These are phyloP conservation scores for Nixonia krombeini DNA, from an alignment of 1,140 invertebrate genomes.

Conservation along the genomic window DNA sequence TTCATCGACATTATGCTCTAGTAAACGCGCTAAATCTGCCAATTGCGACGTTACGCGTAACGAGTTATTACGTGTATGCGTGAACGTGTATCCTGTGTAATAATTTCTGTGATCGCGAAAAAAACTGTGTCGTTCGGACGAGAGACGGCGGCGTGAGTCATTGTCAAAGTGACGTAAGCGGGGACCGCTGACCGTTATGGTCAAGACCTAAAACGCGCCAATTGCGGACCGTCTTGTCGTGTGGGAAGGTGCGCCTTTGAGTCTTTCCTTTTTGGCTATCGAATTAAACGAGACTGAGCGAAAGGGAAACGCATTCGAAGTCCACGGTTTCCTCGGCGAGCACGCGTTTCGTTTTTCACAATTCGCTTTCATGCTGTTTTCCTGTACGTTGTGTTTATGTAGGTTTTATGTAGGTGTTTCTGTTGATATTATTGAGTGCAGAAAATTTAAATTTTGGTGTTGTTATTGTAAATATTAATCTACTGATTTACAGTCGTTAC, in stretches of 20 bases:
- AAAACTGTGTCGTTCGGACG: slow-evolving; percentile 26
- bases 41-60: too few species aligned
- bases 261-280: slow-evolving; percentile 49
- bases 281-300: slow-evolving; percentile 30
- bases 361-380: too few species aligned
- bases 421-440: too few species aligned
- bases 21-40: too few species aligned
- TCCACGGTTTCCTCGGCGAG: slow-evolving; percentile 2
- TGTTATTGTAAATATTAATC: slow-evolving; percentile 1
- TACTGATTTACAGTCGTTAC: neutral
- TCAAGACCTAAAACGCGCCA: slow-evolving; percentile 55
- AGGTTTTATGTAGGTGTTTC: too few species aligned
- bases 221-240: slow-evolving; percentile 31
- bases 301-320: slow-evolving; percentile 36
- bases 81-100: too few species aligned
- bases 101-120: too few species aligned
- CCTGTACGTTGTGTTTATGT: neutral
- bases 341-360: slow-evolving; percentile 20
- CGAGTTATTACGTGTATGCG: slow-evolving; percentile 11
- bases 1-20: too few species aligned
- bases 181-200: slow-evolving; percentile 57
- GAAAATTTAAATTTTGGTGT: too few species aligned
- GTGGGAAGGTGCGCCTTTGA: slow-evolving; percentile 28
- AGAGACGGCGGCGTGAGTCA: slow-evolving; percentile 53
- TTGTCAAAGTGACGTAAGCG: slow-evolving; percentile 54